phyloP scores from a whole-genome alignment of 2,113 vertebrate species.

The Ochotona curzoniae region DNA sequence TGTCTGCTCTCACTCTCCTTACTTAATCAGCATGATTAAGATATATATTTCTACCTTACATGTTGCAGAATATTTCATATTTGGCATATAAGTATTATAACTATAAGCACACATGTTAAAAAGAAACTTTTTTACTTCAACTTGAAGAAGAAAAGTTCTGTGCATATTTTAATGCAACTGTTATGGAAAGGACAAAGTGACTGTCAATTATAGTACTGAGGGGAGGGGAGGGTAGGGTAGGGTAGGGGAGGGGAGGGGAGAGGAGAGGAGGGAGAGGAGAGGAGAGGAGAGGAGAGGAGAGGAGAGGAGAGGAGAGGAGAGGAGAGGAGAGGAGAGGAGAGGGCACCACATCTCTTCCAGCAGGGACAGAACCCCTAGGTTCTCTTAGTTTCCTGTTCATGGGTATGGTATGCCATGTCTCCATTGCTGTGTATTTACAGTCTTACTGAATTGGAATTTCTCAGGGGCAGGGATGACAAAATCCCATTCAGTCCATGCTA shows the following conservation, averaged over 20 bases:
- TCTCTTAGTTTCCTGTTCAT: not conserved
- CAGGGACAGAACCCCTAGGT: not conserved
- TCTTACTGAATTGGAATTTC: not conserved
- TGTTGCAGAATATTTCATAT: not conserved
- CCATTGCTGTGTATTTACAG: not conserved
- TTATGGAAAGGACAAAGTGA: not conserved
- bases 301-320: too few species aligned
- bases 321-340: too few species aligned
- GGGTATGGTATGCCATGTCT: not conserved
- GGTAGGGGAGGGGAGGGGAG: too few species aligned
- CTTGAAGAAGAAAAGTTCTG: not conserved
- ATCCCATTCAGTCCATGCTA: not conserved
- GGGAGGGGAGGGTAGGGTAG: too few species aligned
- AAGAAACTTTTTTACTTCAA: constrained; percentile 8
- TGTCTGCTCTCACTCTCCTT: not conserved
- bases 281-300: too few species aligned
- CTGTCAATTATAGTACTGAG: not conserved
- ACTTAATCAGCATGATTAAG: not conserved
- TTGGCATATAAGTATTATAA: not conserved
- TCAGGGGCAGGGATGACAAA: not conserved
- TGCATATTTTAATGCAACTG: not conserved
- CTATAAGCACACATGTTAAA: not conserved
- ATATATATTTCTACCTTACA: not conserved
- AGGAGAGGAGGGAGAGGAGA: too few species aligned
- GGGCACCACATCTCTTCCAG: not conserved